phyloP scores from a whole-genome alignment of 2,888 invertebrate species.

The Eilema sororculum region DNA sequence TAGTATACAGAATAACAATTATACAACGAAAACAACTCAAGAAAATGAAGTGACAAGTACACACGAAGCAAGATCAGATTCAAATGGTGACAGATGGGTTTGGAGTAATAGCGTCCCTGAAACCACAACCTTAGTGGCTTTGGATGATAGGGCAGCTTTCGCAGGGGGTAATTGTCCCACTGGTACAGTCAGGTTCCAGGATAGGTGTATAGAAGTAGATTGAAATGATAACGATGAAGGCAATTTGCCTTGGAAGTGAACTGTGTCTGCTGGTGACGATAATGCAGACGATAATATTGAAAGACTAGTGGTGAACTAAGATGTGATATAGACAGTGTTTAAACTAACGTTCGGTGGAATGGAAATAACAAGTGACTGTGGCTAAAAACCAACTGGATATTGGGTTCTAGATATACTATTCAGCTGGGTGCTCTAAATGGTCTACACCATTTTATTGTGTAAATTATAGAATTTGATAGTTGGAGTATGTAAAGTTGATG shows the following conservation, averaged over 20 bases:
- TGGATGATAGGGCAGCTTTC: constrained; percentile 44
- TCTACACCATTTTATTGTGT: too few species aligned
- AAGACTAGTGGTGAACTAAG: background rate
- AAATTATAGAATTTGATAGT: too few species aligned
- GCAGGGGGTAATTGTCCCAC: constrained; percentile 28
- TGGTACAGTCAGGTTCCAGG: constrained; percentile 27
- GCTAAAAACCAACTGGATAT: background rate
- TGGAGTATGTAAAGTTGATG: background rate
- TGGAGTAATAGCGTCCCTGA: constrained; percentile 32
- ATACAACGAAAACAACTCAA: constrained; percentile 19
- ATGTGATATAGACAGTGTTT: background rate
- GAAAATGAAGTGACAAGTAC: constrained; percentile 33
- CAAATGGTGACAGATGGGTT: constrained; percentile 37
- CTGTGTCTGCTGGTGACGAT: background rate
- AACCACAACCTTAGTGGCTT: constrained; percentile 12
- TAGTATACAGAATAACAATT: background rate
- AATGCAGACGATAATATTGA: background rate
- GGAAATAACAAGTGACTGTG: background rate
- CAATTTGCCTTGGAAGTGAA: background rate
- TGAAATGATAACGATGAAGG: background rate
- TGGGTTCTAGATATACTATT: too few species aligned
- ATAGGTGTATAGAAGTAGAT: constrained; percentile 15
- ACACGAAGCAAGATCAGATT: constrained; percentile 5
- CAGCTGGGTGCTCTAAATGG: too few species aligned
- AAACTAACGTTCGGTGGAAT: background rate